Conservation (phyloP, 2,888 invertebrate species). For the Notodonta dromedarius region DNA sequence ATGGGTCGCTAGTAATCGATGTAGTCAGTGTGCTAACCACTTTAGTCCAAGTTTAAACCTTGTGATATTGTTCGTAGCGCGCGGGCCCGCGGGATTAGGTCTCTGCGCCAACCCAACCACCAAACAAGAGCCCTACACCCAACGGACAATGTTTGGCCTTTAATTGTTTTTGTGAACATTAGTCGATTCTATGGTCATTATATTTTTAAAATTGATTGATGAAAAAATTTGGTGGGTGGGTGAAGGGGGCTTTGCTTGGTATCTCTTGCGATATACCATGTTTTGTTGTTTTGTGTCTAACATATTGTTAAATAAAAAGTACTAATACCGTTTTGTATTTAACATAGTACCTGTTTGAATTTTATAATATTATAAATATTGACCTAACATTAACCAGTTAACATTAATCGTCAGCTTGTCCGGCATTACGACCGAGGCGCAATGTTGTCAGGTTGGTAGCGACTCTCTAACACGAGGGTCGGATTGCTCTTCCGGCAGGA, state of each 20-base stretch:
- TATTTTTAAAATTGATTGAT: slow-evolving; percentile 55
- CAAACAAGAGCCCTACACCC: slow-evolving; percentile 84
- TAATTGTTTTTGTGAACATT: slow-evolving; percentile 13
- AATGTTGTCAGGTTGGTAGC: slow-evolving; percentile 33
- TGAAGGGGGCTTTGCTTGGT: slow-evolving; percentile 85
- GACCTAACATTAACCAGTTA: neutral
- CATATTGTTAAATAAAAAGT: slow-evolving; percentile 12
- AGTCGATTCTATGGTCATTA: slow-evolving; percentile 8
- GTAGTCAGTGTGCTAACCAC: slow-evolving; percentile 68
- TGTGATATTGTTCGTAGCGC: slow-evolving; percentile 58
- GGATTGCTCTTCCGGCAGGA: slow-evolving; percentile 70
- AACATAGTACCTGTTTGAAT: slow-evolving; percentile 15
- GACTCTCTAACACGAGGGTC: slow-evolving; percentile 72
- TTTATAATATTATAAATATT: neutral
- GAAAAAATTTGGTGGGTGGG: slow-evolving; percentile 82
- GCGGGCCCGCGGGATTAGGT: slow-evolving; percentile 80
- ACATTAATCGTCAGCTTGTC: neutral
- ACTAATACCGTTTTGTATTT: slow-evolving; percentile 14
- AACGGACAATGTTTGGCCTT: slow-evolving; percentile 63
- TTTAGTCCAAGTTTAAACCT: slow-evolving; percentile 48
- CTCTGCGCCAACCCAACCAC: slow-evolving; percentile 83
- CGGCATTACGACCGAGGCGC: slow-evolving; percentile 1
- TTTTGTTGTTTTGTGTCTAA: slow-evolving; percentile 29
- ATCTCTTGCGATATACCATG: slow-evolving; percentile 66
- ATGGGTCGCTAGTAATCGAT: slow-evolving; percentile 40